A percentile compares a stretch with the other conserved stretches of the same genome.
Evolutionary conservation across 2,888 invertebrate species (phyloP).

Genomic region (Tachystola acroxantha): DNA sequence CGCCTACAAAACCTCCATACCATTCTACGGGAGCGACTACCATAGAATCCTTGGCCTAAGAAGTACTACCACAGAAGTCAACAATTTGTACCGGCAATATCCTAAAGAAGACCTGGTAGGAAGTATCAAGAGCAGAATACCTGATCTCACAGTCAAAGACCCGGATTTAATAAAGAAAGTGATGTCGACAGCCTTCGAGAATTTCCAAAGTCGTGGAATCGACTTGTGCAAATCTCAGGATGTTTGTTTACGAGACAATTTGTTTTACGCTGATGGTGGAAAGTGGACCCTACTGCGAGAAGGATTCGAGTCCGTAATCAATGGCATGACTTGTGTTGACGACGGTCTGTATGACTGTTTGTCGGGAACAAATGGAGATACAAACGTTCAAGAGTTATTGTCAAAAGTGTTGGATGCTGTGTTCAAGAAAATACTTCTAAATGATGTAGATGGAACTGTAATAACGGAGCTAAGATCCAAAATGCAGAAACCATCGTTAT

Average conservation of each 20-base stretch:
- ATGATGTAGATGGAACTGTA: constrained; percentile 38
- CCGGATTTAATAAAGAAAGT: constrained; percentile 61
- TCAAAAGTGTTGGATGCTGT: constrained; percentile 67
- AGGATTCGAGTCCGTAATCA: constrained; percentile 56
- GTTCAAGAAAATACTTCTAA: constrained; percentile 60
- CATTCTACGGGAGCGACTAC: constrained; percentile 64
- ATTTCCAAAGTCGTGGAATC: constrained; percentile 70
- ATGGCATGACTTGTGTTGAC: constrained; percentile 43
- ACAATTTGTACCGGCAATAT: constrained; percentile 43
- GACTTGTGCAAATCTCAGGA: constrained; percentile 72
- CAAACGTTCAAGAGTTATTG: constrained; percentile 67
- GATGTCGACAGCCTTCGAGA: constrained; percentile 64
- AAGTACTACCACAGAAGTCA: constrained; percentile 55
- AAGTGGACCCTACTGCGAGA: constrained; percentile 63
- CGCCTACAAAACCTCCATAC: constrained; percentile 52
- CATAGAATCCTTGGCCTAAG: constrained; percentile 52
- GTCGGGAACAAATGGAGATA: constrained; percentile 70
- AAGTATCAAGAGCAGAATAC: constrained; percentile 60
- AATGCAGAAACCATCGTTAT: constrained; percentile 40
- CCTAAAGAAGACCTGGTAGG: constrained; percentile 59
- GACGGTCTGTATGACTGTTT: constrained; percentile 65
- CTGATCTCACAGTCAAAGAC: constrained; percentile 65
- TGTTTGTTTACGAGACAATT: constrained; percentile 75
- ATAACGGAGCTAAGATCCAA: constrained; percentile 43
- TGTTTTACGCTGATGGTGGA: constrained; percentile 69